Percentiles rank a stretch among this genome's conserved stretches.
phyloP scores from a whole-genome alignment of 2,113 vertebrate genomes.

The Holacanthus passer region DNA sequence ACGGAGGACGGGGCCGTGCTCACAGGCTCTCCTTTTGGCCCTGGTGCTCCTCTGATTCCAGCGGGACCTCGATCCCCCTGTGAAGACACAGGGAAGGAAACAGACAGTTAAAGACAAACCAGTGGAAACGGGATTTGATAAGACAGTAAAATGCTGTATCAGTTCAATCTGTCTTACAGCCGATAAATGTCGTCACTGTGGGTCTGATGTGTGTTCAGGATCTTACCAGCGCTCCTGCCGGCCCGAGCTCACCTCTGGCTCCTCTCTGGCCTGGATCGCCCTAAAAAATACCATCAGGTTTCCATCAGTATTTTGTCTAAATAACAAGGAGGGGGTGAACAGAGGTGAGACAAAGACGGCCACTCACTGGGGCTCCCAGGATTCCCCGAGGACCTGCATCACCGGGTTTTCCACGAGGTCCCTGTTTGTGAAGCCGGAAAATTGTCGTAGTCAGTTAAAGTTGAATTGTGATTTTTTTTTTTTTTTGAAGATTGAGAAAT shows the following conservation, averaged over 20 bases:
- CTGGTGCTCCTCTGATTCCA: constrained; percentile 92
- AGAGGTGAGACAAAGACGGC: neutral
- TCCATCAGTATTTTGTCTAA: neutral
- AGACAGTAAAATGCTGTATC: neutral
- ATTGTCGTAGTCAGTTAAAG: neutral
- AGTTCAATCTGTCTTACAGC: neutral
- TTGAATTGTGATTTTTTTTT: neutral
- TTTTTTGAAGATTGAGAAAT: neutral
- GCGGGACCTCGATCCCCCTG: constrained; percentile 88
- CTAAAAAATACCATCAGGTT: constrained; percentile 72
- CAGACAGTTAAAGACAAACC: neutral
- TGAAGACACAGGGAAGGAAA: constrained; percentile 4
- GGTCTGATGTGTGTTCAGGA: neutral
- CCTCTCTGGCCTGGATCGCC: constrained; percentile 93
- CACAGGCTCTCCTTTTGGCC: constrained; percentile 93
- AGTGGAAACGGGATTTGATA: no score
- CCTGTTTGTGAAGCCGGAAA: constrained; percentile 79
- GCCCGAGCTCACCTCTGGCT: constrained; percentile 90
- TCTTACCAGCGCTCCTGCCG: constrained; percentile 88
- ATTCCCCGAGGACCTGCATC: constrained; percentile 88
- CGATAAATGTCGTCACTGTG: neutral
- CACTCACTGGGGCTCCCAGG: constrained; percentile 90
- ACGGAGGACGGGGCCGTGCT: constrained; percentile 58
- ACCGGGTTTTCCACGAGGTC: constrained; percentile 89
- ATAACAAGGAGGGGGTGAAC: neutral